Base-by-base conservation (phyloP, 2,113 vertebrate species). In the Hippolais icterina region DNA sequence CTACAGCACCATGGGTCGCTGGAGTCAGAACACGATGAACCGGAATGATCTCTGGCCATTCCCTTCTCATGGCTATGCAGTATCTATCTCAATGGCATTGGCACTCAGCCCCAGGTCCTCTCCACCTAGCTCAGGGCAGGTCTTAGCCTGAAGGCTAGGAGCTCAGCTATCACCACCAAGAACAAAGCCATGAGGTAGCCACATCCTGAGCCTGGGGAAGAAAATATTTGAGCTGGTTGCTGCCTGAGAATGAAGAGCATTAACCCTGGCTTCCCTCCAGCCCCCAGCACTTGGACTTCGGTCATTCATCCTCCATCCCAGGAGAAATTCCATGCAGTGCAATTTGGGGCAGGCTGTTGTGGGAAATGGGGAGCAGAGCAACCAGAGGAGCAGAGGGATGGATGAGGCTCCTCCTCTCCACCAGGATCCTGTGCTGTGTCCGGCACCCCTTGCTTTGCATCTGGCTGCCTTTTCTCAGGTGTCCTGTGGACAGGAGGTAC, bases 391-490 rank as follows among this genome's bases (percentile, higher is more conserved):
- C 23, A 15, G 33, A 0, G 0, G 14, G 15, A 4, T 17, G 41
- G 54, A 20, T 0, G 3, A 49, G 33, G 53, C 49, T 72, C 16
- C n/a, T 93, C 29, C 27, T 29, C 44, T 81, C 68, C 2, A 0
- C 46, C 21, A 4, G 92, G 64, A 83, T n/a, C n/a, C 72, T 8
- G 64, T 1, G 25, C 42, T 6, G 2, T 4, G 56, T 23, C 57
- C 2, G 0, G 23, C 8, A 20, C 18, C 49, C 9, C 31, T 68
- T 12, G 20, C 33, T 44, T 47, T 44, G 27, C 2, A 0, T 25
- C 60, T 3, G 17, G 29, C 50, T 70, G 29, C 29, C 46, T 77
- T 66, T 12, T 12, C 61, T 54, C 35, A 29, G 33, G 21, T 44
- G 35, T 61, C 54, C 69, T 25, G 60, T 0, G 39, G 52, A 42